Evolutionary conservation across 2,797 vertebrate species (phyloP).

Genomic region (Spinus pinus): DNA sequence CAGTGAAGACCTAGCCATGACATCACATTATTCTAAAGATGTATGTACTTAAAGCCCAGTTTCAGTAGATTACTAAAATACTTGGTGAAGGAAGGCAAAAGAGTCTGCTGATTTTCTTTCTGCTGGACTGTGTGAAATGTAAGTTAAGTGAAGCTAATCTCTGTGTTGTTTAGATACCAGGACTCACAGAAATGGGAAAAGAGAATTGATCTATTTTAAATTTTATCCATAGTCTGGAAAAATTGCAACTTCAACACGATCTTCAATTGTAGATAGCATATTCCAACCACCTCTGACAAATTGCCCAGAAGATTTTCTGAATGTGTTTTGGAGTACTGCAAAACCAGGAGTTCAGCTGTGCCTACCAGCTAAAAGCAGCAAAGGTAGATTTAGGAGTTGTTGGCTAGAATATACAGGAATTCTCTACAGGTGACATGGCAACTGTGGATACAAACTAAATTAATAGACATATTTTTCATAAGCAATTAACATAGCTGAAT

Average conservation of each 20-base stretch:
- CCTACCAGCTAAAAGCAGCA: background rate
- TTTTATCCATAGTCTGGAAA: background rate
- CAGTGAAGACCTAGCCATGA: background rate
- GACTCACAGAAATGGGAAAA: background rate
- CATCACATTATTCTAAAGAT: background rate
- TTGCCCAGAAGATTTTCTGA: background rate
- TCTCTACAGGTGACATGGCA: background rate
- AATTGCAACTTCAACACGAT: background rate
- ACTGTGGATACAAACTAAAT: background rate
- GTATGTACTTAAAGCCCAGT: background rate
- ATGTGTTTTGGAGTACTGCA: background rate
- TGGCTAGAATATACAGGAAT: background rate
- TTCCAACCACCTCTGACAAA: background rate
- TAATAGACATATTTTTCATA: background rate
- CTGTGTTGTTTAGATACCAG: background rate
- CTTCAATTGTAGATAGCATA: background rate
- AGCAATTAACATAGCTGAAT: background rate
- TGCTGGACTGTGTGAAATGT: background rate
- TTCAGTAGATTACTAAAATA: background rate
- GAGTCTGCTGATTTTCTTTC: background rate
- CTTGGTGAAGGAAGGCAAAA: background rate
- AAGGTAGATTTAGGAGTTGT: background rate
- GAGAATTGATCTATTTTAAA: background rate
- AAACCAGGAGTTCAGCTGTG: background rate
- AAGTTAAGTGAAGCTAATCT: background rate